Evolutionary conservation across 2,888 invertebrate species (phyloP).

Genomic region (Spodoptera exigua): DNA sequence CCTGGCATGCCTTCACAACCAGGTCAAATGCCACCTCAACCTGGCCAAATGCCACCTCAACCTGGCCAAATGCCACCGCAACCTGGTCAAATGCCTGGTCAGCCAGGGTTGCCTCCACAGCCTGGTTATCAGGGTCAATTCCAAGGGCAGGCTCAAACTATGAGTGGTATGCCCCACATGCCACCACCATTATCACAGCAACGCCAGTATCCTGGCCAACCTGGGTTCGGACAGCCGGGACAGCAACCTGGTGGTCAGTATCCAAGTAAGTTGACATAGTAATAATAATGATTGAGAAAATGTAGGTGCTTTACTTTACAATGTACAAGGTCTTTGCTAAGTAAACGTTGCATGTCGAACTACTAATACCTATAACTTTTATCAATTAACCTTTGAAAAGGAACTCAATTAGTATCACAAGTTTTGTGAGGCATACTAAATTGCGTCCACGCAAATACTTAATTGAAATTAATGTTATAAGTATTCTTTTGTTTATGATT

Average conservation of each 20-base stretch:
- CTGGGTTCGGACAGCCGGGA: constrained; percentile 67
- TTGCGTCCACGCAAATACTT: no score
- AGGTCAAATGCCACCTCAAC: constrained; percentile 33
- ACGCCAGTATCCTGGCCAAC: constrained; percentile 70
- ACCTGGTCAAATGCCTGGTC: constrained; percentile 23
- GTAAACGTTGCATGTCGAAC: no score
- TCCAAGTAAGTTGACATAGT: constrained; percentile 70
- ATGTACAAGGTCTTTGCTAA: no score
- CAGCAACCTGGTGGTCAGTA: constrained; percentile 67
- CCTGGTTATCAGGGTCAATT: constrained; percentile 59
- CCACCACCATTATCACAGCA: constrained; percentile 81
- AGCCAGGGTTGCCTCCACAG: constrained; percentile 48
- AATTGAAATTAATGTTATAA: no score
- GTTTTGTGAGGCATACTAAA: no score
- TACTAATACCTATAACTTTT: no score
- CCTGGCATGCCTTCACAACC: constrained; percentile 32
- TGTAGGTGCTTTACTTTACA: no score
- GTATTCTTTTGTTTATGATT: no score
- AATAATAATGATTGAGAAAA: no score
- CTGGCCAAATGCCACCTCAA: constrained; percentile 24
- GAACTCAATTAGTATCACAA: no score
- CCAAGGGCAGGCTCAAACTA: constrained; percentile 63
- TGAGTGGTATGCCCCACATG: constrained; percentile 77
- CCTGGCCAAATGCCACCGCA: constrained; percentile 37
- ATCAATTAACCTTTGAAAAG: no score